Conservation (phyloP, 2,888 invertebrate species). For the Agapetus fuscipes region DNA sequence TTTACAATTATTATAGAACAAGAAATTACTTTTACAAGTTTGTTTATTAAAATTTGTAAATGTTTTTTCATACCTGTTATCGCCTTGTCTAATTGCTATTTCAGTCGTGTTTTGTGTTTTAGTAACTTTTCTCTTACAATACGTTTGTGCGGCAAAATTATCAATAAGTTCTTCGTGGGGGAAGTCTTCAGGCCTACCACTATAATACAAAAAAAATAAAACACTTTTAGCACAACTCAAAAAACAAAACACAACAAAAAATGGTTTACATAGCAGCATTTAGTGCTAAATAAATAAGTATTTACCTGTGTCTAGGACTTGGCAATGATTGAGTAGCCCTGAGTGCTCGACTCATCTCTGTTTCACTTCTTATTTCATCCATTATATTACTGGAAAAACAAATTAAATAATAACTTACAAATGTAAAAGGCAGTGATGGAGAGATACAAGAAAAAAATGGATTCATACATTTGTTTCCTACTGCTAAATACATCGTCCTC, state of each 20-base stretch:
- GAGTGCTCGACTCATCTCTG: conserved; percentile 37
- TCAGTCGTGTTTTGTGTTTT: conserved; percentile 34
- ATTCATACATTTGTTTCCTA: conserved; percentile 2
- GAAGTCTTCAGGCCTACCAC: conserved; percentile 10
- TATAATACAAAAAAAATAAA: conserved; percentile 18
- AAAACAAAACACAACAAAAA: too few relatives aligned
- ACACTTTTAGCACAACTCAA: too few relatives aligned
- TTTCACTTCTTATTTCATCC: conserved; percentile 28
- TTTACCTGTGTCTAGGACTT: conserved; percentile 28
- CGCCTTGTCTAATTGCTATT: conserved; percentile 14
- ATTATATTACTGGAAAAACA: conserved; percentile 27
- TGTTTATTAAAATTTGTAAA: too few relatives aligned
- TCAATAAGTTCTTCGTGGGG: conserved; percentile 22
- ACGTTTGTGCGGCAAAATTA: conserved; percentile 27
- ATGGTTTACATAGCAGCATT: conserved; percentile 5
- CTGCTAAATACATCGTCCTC: conserved; percentile 2
- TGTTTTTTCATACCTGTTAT: conserved; percentile 11
- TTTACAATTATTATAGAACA: too few relatives aligned
- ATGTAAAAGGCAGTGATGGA: too few relatives aligned
- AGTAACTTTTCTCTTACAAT: conserved; percentile 31
- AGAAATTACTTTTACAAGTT: too few relatives aligned
- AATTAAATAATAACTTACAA: too few relatives aligned
- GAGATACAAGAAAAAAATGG: neutral
- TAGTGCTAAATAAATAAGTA: conserved; percentile 5
- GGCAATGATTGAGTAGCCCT: conserved; percentile 41